Base-by-base conservation (phyloP, 1,140 invertebrate species). In the Microplitis demolitor region DNA sequence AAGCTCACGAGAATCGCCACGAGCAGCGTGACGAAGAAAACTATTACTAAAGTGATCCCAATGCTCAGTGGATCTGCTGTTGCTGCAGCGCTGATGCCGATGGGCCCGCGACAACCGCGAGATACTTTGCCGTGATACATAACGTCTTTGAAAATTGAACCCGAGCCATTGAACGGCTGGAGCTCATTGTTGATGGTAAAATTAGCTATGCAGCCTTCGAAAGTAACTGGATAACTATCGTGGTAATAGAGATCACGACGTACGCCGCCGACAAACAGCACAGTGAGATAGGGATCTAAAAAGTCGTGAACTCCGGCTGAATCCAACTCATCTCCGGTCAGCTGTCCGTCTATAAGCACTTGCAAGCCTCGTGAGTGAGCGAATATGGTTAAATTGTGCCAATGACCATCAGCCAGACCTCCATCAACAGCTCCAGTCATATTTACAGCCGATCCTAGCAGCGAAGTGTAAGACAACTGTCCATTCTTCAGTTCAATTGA, bases 21-120 rank as follows among this genome's bases (percentile, higher is more conserved):
- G 16, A 97, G 89, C 8, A 97, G 86, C 60, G 96, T 94, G 3
- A 96, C 92, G 79, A 98, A 97, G 87, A 98, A 98, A 3, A 97
- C 94, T 58, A 98, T 96, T 0, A 98, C 95, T 31, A 98, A 87
- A 1, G 95, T 96, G 45, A 97, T 93, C 37, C 96, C 96, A 54
- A 97, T 95, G 78, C 93, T 95, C 0, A 97, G 85, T 1, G 95
- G 95, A 88, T 96, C 94, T 4, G 95, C 92, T 1, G 92, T 91
- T 69, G 93, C 91, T 0, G 93, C 91, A 4, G 92, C 90, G 50
- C 92, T 93, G 33, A 93, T 90, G 14, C 92, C 94, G 58, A 92
- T 90, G 39, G 91, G 89, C 45, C 91, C 92, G 39, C 90, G 88
- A 80, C 93, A 94, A 6, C 93, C 92, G 51, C 82, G 82, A 66